Base-by-base conservation (phyloP, 2,113 vertebrate genomes). In the Apodemus speciosus region DNA sequence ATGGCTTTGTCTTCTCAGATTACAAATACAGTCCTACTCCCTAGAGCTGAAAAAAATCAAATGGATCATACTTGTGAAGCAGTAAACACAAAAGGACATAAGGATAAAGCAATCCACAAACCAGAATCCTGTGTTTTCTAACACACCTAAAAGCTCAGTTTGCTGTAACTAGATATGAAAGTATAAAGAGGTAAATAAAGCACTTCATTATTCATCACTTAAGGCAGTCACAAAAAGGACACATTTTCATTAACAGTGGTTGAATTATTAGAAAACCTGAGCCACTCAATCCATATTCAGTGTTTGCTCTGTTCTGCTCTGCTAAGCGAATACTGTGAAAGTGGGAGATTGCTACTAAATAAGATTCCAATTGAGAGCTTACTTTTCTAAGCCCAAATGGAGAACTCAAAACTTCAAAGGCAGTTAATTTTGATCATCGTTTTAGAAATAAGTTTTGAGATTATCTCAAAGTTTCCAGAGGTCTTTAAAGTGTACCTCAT, bases 231-330 rank as follows among this genome's bases (percentile, higher is more conserved):
- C 84, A 75, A 92, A 95, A 95, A 85, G 71, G 51, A 75, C 51
- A 73, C 76, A 94, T 85, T 92, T 94, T 92, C 72, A 88, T 76
- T 91, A 96, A 90, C 43, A 88, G 13, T 90, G 43, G 43, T 88
- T 91, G 40, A 95, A 84, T 92, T 88, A 90, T 92, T 94, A 90
- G 58, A 92, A 92, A 94, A 85, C n/a, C 13, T 71, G 21, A 88
- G 18, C 77, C 81, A 94, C 43, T 92, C 79, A 76, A 76, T 92
- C n/a, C 94, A 81, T 92, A 96, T 92, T 88, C 89, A 94, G 27
- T 90, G 58, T 11, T 90, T 92, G 56, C 46, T 96, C 51, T 76
- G 60, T 85, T 95, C 69, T 83, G 73, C 53, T 95, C 32, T 84
- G 43, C 56, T 79, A 88, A 92, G 21, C 30, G 60, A 95, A 85